These are phyloP conservation scores for Dicycla oo DNA, from an alignment of 2,888 invertebrate species.

Conservation along the genomic window DNA sequence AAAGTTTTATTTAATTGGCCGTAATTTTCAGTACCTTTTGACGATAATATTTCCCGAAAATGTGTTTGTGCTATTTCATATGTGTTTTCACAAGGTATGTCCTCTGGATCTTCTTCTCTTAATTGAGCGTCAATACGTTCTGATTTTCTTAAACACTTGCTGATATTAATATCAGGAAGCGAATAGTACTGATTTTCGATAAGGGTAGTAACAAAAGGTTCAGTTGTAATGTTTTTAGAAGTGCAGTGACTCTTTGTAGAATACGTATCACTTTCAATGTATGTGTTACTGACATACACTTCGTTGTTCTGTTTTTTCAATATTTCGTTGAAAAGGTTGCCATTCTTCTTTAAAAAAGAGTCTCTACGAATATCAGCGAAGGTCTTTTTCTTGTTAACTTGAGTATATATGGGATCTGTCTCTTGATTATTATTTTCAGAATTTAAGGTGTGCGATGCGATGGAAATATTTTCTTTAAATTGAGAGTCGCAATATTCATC, in stretches of 20 bases:
- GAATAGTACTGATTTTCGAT: constrained; percentile 93
- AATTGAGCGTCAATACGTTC: constrained; percentile 93
- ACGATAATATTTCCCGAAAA: constrained; percentile 82
- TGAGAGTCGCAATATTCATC: constrained; percentile 89
- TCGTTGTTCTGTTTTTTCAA: constrained; percentile 80
- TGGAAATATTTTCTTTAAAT: constrained; percentile 81
- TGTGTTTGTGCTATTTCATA: constrained; percentile 87
- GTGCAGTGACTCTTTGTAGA: constrained; percentile 82
- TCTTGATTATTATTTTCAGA: constrained; percentile 78
- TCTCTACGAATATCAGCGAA: constrained; percentile 88
- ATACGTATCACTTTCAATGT: constrained; percentile 83
- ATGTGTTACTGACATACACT: constrained; percentile 83
- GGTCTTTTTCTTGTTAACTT: constrained; percentile 88
- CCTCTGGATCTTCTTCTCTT: constrained; percentile 88
- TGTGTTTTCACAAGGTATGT: constrained; percentile 84
- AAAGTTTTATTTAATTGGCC: constrained; percentile 84
- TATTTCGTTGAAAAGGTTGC: constrained; percentile 80
- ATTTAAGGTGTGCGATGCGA: constrained; percentile 74
- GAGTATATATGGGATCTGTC: constrained; percentile 84
- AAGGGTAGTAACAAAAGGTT: constrained; percentile 88
- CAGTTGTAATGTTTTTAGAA: constrained; percentile 87
- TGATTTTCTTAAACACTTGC: constrained; percentile 92
- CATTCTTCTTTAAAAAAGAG: constrained; percentile 81
- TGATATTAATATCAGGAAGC: constrained; percentile 93
- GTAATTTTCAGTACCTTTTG: constrained; percentile 81